Evolutionary conservation across 1,140 invertebrate genomes (phyloP), one percentile per base, ranked within the genome.

Genomic region (Drosophila grimshawi): DNA sequence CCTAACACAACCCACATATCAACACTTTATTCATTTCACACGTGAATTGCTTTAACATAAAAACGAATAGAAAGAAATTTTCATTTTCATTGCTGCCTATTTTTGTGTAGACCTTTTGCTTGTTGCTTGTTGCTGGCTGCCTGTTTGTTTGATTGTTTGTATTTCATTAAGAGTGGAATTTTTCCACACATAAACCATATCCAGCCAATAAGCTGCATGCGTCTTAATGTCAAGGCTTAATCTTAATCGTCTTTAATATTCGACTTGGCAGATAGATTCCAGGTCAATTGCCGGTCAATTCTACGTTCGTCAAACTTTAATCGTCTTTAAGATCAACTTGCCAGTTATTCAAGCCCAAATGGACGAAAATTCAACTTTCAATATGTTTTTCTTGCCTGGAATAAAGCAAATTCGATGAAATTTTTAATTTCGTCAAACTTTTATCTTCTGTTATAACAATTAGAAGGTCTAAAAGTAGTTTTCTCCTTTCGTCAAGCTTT

Each of bases 21-120:
- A 83, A 83, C 80, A 86, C 83, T 83, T 88, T 88, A 85, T 83
- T 89, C 78, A 81, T 85, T 88, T 88, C 80, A 88, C 80, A 89
- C 83, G 80, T 89, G 80, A 88, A 88, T 88, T 89, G 77, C 61
- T 80, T 60, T 64, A 69, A 78, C 88, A 78, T 59, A 69, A 88
- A 73, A 69, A 41, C 52, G 61, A 81, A 82, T 59, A 39, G 65
- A 60, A 56, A 33, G 49, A 60, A 67, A 74, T 77, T 64, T 67
- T 19, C 19, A 19, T 19, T 19, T 19, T 72, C 67, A 45, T 68
- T 66, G 66, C 60, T 69, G 71, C 62, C 67, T 80, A 80, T 85
- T 86, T 85, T 85, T 78, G 78, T 79, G 56, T 71, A 59, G 65
- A 49, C n/a, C 33, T 56, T 70, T 70, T 65, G 51, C 56, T 68